Base-by-base conservation (phyloP, 2,113 vertebrate genomes). In the Bubalus kerabau region DNA sequence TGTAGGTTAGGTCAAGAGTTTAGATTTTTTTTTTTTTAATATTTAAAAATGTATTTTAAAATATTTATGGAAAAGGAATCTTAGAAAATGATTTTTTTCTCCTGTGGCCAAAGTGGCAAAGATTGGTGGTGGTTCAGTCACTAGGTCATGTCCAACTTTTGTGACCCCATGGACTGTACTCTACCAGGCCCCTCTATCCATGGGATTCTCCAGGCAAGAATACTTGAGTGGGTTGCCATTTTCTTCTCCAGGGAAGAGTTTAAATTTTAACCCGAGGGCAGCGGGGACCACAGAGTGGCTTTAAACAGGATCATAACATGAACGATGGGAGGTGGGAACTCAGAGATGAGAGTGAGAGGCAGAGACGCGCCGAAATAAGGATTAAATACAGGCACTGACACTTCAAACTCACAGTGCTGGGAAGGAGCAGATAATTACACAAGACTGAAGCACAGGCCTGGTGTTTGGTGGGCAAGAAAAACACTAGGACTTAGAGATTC, bases 91-190 rank as follows among this genome's bases (percentile, higher is more conserved):
- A 74, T 24, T 24, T 12, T 40, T 40, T 74, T 74, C 19, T 74
- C 36, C 11, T 74, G 36, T 40, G n/a, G 67, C 67, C 19, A 13
- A 74, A 71, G 10, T 40, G 11, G 21, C 21, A 23, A 74, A 74
- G 36, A 23, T 74, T 74, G 36, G 19, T 74, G 19, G n/a, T 24
- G 67, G 10, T 40, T 23, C 36, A 74, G 10, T 74, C 5, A 13
- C 67, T 40, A 40, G 67, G 67, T 40, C 19, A 0, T 40, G 67
- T 40, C 36, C 36, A 13, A 13, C 67, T 74, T n/a, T 74, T 23
- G n/a, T 0, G 0, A 74, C n/a, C 36, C 19, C n/a, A 3, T 40
- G n/a, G 67, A 40, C 67, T 74, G n/a, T 74, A 74, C n/a, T 21
- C 11, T 6, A 21, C n/a, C 21, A 40, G 67, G 67, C 36, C 36